Evolutionary conservation across 2,113 vertebrate species (phyloP).

Genomic region (Pimephales promelas): DNA sequence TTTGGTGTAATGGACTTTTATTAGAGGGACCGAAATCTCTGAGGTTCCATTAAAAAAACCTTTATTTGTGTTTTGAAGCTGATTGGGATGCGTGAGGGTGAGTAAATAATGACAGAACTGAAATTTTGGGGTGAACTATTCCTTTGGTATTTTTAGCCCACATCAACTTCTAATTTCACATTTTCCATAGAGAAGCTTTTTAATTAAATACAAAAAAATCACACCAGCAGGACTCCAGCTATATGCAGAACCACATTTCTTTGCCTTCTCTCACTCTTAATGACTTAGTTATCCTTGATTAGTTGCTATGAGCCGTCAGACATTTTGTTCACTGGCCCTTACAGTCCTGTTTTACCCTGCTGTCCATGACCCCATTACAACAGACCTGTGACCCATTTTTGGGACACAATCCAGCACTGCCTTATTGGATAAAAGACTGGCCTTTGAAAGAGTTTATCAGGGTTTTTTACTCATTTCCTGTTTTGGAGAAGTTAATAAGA

Average conservation of each 20-base stretch:
- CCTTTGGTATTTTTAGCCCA: not conserved
- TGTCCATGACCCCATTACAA: not conserved
- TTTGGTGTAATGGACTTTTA: not conserved
- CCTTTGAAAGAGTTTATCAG: not conserved
- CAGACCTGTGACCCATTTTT: not conserved
- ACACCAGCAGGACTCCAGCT: not conserved
- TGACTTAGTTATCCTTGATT: not conserved
- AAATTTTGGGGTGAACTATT: not conserved
- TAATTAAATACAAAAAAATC: not conserved
- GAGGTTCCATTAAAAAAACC: not conserved
- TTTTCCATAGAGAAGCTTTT: not conserved
- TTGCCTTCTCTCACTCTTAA: not conserved
- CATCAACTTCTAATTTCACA: not conserved
- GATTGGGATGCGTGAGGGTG: not conserved
- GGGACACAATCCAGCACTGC: not conserved
- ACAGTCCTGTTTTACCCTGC: not conserved
- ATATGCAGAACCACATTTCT: not conserved
- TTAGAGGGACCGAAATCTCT: not conserved
- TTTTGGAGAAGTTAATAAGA: not conserved
- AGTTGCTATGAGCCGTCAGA: not conserved
- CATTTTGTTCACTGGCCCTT: slow-evolving; percentile 7
- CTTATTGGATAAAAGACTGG: not conserved
- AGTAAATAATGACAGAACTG: not conserved
- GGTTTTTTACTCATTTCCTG: not conserved
- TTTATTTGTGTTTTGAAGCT: not conserved